phyloP scores from a whole-genome alignment of 2,113 vertebrate species.

The Panurus biarmicus region DNA sequence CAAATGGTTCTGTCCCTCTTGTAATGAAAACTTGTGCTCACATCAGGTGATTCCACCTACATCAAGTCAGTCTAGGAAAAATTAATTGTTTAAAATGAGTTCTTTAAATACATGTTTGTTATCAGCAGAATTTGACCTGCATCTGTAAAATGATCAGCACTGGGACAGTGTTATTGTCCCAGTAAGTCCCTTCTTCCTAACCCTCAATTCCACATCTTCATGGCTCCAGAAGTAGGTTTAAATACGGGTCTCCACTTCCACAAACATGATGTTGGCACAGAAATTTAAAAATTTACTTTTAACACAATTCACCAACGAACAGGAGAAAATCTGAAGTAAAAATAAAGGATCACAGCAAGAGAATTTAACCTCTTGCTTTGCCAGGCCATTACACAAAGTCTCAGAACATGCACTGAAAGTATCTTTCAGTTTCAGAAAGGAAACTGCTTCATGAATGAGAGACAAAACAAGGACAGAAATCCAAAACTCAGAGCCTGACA shows the following conservation, averaged over 20 bases:
- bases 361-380: neutral
- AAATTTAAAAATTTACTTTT: neutral
- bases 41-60: neutral
- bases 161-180: neutral
- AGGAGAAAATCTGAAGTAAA: neutral
- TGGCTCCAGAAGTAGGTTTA: neutral
- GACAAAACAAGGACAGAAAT: neutral
- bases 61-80: neutral
- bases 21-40: neutral
- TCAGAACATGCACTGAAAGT: neutral
- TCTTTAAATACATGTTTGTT: neutral
- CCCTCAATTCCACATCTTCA: neutral
- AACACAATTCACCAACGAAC: neutral
- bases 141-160: neutral
- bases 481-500: neutral
- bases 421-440: neutral
- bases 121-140: neutral
- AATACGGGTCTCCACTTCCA: neutral
- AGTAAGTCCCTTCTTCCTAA: neutral
- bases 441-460: neutral
- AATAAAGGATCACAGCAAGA: neutral
- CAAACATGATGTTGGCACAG: fast-evolving
- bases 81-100: neutral
- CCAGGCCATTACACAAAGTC: neutral
- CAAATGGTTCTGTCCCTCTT: neutral